Conservation (phyloP, 2,888 invertebrate species). For the Chydorus sphaericus region DNA sequence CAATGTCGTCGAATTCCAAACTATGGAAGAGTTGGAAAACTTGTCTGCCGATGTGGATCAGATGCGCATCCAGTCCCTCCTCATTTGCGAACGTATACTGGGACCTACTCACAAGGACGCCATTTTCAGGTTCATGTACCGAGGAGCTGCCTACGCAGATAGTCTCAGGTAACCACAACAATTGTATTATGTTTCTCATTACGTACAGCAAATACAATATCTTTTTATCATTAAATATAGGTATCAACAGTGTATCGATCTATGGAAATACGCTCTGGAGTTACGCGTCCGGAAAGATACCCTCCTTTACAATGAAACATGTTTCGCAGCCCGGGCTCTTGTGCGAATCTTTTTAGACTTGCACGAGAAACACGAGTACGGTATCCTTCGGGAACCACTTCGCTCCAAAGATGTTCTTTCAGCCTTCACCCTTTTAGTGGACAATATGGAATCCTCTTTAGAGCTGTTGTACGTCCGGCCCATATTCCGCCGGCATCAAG, state of each 20-base stretch:
- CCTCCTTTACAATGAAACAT: slow-evolving; percentile 54
- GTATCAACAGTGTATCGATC: slow-evolving; percentile 69
- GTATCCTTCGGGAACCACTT: slow-evolving; percentile 21
- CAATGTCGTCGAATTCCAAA: slow-evolving; percentile 51
- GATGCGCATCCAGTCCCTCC: slow-evolving; percentile 69
- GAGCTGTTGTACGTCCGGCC: slow-evolving; percentile 41
- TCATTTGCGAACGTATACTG: slow-evolving; percentile 75
- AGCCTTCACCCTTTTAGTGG: slow-evolving; percentile 37
- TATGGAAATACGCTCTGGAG: slow-evolving; percentile 71
- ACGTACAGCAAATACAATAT: too few species aligned
- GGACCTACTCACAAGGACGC: slow-evolving; percentile 58
- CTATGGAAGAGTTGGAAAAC: slow-evolving; percentile 49
- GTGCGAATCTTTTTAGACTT: slow-evolving; percentile 59
- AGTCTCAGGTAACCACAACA: too few species aligned
- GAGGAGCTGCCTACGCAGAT: slow-evolving; percentile 41
- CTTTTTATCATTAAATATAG: too few species aligned
- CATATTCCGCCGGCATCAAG: slow-evolving; percentile 58
- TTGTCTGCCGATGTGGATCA: slow-evolving; percentile 66
- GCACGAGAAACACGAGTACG: slow-evolving; percentile 26
- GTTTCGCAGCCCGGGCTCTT: slow-evolving; percentile 71
- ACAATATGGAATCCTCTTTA: slow-evolving; percentile 39
- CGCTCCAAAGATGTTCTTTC: slow-evolving; percentile 2
- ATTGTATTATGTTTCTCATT: too few species aligned
- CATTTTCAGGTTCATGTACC: slow-evolving; percentile 43
- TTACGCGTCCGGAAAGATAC: slow-evolving; percentile 65